Conservation (phyloP, 2,797 vertebrate genomes). For the Falco cherrug region DNA sequence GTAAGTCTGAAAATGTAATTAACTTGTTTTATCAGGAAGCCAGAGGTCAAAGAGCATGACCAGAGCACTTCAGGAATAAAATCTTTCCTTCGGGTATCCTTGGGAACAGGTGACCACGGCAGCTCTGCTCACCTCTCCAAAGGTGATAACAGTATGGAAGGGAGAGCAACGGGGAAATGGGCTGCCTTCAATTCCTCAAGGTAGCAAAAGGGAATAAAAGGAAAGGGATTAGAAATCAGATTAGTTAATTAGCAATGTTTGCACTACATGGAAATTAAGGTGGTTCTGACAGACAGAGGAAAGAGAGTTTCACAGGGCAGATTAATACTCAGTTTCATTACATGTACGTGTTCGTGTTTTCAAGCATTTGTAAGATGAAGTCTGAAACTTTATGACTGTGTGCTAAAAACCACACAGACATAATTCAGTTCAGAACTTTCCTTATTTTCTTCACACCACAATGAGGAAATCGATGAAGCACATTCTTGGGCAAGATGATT, state of each 20-base stretch:
- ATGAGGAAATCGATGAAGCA: not conserved
- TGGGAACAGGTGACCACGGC: not conserved
- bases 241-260: not conserved
- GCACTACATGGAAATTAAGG: not conserved
- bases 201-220: not conserved
- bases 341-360: accelerated
- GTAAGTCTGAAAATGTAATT: not conserved
- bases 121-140: not conserved
- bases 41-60: not conserved
- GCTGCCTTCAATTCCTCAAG: not conserved
- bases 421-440: not conserved
- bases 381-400: not conserved
- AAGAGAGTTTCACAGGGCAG: not conserved
- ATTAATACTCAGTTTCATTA: not conserved
- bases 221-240: not conserved
- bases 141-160: not conserved
- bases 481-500: not conserved
- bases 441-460: not conserved
- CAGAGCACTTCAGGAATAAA: not conserved
- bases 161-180: accelerated
- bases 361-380: not conserved
- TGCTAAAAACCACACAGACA: not conserved
- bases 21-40: not conserved
- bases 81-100: not conserved
- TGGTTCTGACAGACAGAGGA: not conserved